Conservation (phyloP, 2,797 vertebrate genomes). For the Coregonus suidteri region DNA sequence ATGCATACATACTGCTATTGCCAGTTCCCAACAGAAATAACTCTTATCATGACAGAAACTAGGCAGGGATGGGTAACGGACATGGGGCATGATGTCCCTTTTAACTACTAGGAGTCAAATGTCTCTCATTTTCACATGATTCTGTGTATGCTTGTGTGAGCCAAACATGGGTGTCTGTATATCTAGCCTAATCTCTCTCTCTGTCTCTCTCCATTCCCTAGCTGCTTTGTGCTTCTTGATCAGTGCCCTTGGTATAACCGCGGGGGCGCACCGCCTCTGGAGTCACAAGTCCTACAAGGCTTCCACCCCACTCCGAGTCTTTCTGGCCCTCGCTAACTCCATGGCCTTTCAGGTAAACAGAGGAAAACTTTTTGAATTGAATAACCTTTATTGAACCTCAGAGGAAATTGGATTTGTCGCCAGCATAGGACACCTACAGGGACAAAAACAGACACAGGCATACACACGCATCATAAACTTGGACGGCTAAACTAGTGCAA, state of each 20-base stretch:
- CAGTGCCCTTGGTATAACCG: constrained; percentile 88
- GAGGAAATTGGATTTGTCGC: neutral
- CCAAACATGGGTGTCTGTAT: neutral
- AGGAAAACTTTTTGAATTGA: neutral
- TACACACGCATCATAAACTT: too few species aligned
- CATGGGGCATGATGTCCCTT: constrained; percentile 42
- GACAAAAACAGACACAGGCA: neutral
- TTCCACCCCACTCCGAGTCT: constrained; percentile 81
- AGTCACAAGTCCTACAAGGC: constrained; percentile 94
- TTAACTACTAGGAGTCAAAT: constrained; percentile 14
- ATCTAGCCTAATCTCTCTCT: constrained; percentile 21
- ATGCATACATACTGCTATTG: constrained; percentile 35
- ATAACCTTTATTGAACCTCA: too few species aligned
- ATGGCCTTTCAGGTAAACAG: constrained; percentile 90
- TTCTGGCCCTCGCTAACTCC: constrained; percentile 86
- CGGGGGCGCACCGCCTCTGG: constrained; percentile 93
- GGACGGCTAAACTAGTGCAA: too few species aligned
- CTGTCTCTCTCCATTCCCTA: constrained; percentile 50
- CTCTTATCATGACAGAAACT: constrained; percentile 29
- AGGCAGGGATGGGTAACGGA: constrained; percentile 20
- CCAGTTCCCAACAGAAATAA: constrained; percentile 41
- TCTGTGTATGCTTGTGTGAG: constrained; percentile 7
- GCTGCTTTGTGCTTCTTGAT: constrained; percentile 77
- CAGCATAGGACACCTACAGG: neutral
- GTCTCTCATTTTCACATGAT: constrained; percentile 30